phyloP scores from a whole-genome alignment of 2,797 vertebrate species.

The Molothrus aeneus region DNA sequence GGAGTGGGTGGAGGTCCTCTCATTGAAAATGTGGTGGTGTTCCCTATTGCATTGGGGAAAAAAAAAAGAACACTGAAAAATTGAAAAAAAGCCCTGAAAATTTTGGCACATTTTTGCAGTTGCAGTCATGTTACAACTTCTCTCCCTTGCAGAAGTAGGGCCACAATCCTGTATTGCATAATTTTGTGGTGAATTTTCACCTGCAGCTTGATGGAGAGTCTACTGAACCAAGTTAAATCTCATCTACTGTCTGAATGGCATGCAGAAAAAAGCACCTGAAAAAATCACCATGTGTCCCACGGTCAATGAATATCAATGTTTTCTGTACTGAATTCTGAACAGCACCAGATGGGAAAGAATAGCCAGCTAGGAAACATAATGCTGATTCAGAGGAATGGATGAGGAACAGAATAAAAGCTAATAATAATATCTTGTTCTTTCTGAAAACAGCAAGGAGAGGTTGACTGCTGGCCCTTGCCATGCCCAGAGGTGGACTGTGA shows the following conservation, averaged over 20 bases:
- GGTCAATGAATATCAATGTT: background rate
- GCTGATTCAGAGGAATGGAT: background rate
- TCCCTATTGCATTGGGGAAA: background rate
- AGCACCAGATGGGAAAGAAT: background rate
- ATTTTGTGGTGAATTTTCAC: background rate
- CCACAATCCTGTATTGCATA: background rate
- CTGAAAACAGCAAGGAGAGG: slow-evolving; percentile 88
- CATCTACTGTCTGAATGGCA: background rate
- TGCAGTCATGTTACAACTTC: background rate
- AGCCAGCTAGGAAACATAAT: background rate
- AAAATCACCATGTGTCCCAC: background rate
- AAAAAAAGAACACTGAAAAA: background rate
- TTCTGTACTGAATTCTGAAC: background rate
- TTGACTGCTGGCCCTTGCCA: slow-evolving; percentile 96
- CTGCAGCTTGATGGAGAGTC: background rate
- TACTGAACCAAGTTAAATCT: background rate
- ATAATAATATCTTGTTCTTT: background rate
- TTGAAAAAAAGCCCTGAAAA: background rate
- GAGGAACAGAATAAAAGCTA: background rate
- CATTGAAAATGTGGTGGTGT: background rate
- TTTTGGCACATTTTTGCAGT: background rate
- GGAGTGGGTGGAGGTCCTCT: background rate
- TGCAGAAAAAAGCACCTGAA: background rate
- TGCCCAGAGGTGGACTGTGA: slow-evolving; percentile 94
- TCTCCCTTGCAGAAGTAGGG: background rate